Evolutionary conservation across 2,888 invertebrate genomes (phyloP), one percentile per base, ranked within the genome.

Genomic region (Phragmatobia fuliginosa): DNA sequence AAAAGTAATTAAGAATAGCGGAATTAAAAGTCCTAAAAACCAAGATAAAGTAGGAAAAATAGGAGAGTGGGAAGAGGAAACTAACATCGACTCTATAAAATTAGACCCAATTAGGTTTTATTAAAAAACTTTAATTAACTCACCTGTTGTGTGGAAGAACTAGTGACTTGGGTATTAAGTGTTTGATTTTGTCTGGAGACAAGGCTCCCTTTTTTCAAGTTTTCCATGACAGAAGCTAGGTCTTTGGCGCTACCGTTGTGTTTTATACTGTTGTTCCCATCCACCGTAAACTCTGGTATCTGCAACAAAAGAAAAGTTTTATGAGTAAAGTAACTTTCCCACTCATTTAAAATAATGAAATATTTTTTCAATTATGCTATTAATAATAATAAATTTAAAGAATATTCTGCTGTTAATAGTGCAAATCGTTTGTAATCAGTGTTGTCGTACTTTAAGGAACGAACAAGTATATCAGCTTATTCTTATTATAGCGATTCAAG

Each of bases 211-310:
- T 97, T 97, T 88, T 97, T 97, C 83, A 97, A 95, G 91, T 96
- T 97, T 92, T 97, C 97, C 96, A 97, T 97, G 87, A 97, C 96
- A 87, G 96, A 95, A 81, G 96, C 96, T 94, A 96, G 93, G 82
- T 97, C 96, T 80, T 96, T 94, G 90, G 93, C 88, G 80, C 93
- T 94, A 82, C 95, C 94, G 94, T 94, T 94, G 86, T 93, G 92
- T 77, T 92, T 94, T 82, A 94, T 90, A 86, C 95, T 95, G 88
- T 92, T 95, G 88, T 89, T 93, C 83, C 95, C 96, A 93, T 96
- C 96, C 88, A 95, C 93, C 75, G 95, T 94, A 88, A 96, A 96
- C 84, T 96, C 96, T 83, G 96, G 94, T 90, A 95, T 92, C 95
- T 95, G 90, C 32, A 91, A 89, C 84, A 88, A 90, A 31, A 66